These are phyloP conservation scores for Venustaconcha ellipsiformis DNA, from an alignment of 1,140 invertebrate species.

Conservation along the genomic window DNA sequence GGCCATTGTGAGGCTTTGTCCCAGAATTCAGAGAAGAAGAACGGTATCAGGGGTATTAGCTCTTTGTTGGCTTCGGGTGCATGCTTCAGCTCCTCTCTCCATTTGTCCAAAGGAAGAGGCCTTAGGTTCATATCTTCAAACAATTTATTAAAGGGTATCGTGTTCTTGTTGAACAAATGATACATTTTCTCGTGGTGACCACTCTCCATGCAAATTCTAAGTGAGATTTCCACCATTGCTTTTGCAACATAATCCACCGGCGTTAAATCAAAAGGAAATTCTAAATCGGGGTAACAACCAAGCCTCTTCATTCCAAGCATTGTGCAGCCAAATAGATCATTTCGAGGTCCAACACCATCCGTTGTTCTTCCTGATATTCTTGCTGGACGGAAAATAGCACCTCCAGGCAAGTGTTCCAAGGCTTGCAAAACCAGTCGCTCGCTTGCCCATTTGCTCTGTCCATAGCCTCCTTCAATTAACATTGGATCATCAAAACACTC, in stretches of 20 bases:
- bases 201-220: slow-evolving; percentile 31
- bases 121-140: slow-evolving; percentile 38
- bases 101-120: slow-evolving; percentile 34
- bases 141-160: slow-evolving; percentile 42
- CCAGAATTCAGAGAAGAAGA: slow-evolving; percentile 45
- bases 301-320: slow-evolving; percentile 43
- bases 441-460: slow-evolving; percentile 54
- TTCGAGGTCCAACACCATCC: slow-evolving; percentile 42
- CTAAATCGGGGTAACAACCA: slow-evolving; percentile 43
- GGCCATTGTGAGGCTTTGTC: slow-evolving; percentile 43
- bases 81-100: slow-evolving; percentile 35
- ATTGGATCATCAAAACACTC: slow-evolving; percentile 42
- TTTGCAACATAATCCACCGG: slow-evolving; percentile 48
- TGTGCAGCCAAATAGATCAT: slow-evolving; percentile 45
- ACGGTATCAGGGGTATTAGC: slow-evolving; percentile 44
- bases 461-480: slow-evolving; percentile 43
- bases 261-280: slow-evolving; percentile 50
- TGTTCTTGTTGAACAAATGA: slow-evolving; percentile 46
- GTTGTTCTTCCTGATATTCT: slow-evolving; percentile 38
- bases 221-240: slow-evolving; percentile 45
- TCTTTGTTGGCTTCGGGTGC: slow-evolving; percentile 30
- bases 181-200: slow-evolving; percentile 21
- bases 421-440: slow-evolving; percentile 48
- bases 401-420: slow-evolving; percentile 44
- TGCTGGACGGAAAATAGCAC: slow-evolving; percentile 53